Evolutionary conservation across 1,140 invertebrate genomes (phyloP), one percentile per base, ranked within the genome.

Genomic region (Drosophila carrolli): DNA sequence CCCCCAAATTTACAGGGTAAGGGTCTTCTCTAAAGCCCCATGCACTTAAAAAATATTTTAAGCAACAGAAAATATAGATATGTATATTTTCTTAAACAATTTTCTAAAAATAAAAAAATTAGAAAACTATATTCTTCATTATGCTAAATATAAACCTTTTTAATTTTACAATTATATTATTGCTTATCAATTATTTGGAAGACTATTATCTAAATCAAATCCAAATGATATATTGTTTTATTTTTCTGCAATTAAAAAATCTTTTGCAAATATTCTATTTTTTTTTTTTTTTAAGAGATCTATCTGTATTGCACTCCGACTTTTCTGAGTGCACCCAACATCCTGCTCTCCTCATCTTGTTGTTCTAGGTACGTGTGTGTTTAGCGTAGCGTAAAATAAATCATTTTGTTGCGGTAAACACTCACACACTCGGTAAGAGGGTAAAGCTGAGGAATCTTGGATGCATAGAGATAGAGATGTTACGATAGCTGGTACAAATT

Each of bases 371-470:
- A 79, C 81, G 80, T 83, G 76, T 88, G 59, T 78, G 84, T 67
- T 80, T 73, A 89, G 76, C 80, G 66, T 83, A 51, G 80, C 84
- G 84, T 88, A 89, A 89, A 88, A 88, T 89, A 88, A 88, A 88
- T 88, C 84, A 89, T 88, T 88, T 89, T 70, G 75, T 46, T 88
- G 84, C 65, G 61, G 75, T 66, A 75, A 78, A 78, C 75, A 78
- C 78, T 54, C 44, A 73, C 43, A 66, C 62, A 40, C 38, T 32
- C 35, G 41, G 13, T 56, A 46, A 72, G 47, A 35, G 65, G 43
- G 38, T 4, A n/a, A 14, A 43, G 60, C 79, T 75, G n/a, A 48
- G 50, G 68, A 43, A 44, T 19, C 61, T 38, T 27, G 37, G 66
- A 44, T 70, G 75, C 80, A 78, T 62, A 68, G 67, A 75, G 70